Percentiles rank a stretch among this genome's conserved stretches.
Evolutionary conservation across 1,140 invertebrate species (phyloP).

Genomic region (Caenorhabditis elegans): DNA sequence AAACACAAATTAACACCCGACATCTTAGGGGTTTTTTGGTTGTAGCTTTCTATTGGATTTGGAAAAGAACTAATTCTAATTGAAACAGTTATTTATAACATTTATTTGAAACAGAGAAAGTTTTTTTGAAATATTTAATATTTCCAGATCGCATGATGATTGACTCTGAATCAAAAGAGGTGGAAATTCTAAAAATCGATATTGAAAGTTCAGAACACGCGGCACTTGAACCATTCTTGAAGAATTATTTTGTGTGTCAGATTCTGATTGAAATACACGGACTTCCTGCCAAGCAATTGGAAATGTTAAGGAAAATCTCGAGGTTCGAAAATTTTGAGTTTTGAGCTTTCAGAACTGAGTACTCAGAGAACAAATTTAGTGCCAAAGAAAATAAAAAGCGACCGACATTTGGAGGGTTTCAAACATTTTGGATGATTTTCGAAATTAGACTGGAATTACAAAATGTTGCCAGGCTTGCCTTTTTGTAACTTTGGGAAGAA

Average conservation of each 20-base stretch:
- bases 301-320: background rate
- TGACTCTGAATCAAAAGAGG: background rate
- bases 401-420: background rate
- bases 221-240: background rate
- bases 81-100: no score
- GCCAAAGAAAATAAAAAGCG: background rate
- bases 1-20: no score
- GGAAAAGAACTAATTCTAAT: no score
- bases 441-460: no score
- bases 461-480: no score
- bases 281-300: background rate
- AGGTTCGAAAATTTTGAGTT: background rate
- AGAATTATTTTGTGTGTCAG: background rate
- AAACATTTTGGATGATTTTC: no score
- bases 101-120: background rate
- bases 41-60: no score
- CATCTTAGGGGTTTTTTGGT: no score
- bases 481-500: no score
- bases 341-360: no score
- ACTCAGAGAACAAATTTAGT: no score
- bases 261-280: slow-evolving; percentile 10
- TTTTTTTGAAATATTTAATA: no score
- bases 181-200: slow-evolving; percentile 21
- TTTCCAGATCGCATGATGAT: slow-evolving; percentile 4
- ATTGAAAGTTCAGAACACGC: slow-evolving; percentile 14